These are phyloP conservation scores for Amblyjoppa proteus DNA, from an alignment of 2,888 invertebrate species.

Conservation along the genomic window DNA sequence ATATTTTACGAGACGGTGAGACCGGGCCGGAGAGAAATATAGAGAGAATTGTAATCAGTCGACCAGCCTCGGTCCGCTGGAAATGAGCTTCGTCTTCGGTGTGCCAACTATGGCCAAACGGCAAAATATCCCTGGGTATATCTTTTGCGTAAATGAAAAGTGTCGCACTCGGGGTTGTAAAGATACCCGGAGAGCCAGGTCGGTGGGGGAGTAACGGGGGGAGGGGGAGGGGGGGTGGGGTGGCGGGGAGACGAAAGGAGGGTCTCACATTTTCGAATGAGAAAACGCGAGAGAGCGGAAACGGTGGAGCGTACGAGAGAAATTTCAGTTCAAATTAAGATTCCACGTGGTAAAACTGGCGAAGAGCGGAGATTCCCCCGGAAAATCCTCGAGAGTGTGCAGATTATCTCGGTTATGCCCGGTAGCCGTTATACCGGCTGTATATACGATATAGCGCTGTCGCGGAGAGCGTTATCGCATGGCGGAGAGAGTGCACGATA, in stretches of 20 bases:
- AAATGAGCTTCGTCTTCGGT: slow-evolving; percentile 38
- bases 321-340: slow-evolving; percentile 63
- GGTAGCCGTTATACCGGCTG: neutral
- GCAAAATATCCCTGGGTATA: slow-evolving; percentile 29
- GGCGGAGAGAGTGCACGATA: slow-evolving; percentile 33
- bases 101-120: slow-evolving; percentile 13
- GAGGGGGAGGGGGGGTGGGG: neutral
- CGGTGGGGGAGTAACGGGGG: neutral
- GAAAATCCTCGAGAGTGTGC: slow-evolving; percentile 7
- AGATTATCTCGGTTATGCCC: slow-evolving; percentile 30
- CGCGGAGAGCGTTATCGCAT: slow-evolving; percentile 15
- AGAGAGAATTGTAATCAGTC: slow-evolving; percentile 51
- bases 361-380: slow-evolving; percentile 18
- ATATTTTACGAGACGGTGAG: slow-evolving; percentile 55
- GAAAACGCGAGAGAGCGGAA: slow-evolving; percentile 41
- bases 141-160: slow-evolving; percentile 58
- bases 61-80: slow-evolving; percentile 35
- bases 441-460: neutral
- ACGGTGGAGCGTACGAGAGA: slow-evolving; percentile 48
- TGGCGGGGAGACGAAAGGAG: neutral
- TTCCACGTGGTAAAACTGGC: slow-evolving; percentile 56
- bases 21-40: neutral
- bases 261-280: slow-evolving; percentile 44
- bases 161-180: slow-evolving; percentile 19
- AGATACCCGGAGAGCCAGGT: neutral